Conservation (phyloP, 2,113 vertebrate species). For the Corydoras sp. region DNA sequence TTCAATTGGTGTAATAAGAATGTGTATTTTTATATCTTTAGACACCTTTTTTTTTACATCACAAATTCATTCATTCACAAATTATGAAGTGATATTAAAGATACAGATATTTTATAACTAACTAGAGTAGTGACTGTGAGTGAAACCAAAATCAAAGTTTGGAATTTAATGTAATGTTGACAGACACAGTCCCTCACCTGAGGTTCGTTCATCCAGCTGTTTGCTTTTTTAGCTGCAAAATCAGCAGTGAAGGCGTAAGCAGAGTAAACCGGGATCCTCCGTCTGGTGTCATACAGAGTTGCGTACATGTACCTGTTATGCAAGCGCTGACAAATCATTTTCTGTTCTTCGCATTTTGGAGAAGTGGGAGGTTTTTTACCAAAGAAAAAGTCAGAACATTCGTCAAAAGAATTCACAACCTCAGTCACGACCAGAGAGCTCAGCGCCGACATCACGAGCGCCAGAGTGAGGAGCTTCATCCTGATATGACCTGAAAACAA, state of each 20-base stretch:
- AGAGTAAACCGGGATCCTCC: conserved; percentile 1
- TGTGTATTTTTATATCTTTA: too few species aligned
- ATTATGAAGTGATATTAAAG: too few species aligned
- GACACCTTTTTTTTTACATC: too few species aligned
- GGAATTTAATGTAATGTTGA: too few species aligned
- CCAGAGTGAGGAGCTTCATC: conserved; percentile 15
- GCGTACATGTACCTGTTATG: neutral
- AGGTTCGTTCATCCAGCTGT: conserved; percentile 8
- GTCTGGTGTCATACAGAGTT: neutral
- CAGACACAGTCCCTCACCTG: conserved; percentile 4
- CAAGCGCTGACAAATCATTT: conserved; percentile 1
- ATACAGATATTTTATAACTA: too few species aligned
- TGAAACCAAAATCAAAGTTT: too few species aligned
- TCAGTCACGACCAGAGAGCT: neutral
- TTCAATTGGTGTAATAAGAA: too few species aligned
- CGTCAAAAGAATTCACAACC: neutral
- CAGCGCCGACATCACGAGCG: neutral
- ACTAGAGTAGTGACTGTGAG: too few species aligned
- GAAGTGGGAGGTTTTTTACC: neutral
- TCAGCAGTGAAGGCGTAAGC: neutral
- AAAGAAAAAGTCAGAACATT: neutral
- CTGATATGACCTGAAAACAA: neutral
- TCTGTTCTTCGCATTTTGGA: neutral
- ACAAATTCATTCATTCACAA: too few species aligned
- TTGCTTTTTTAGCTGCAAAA: fast-evolving